Percentiles rank a stretch among this genome's conserved stretches.
Evolutionary conservation across 1,140 invertebrate species (phyloP).

Genomic region (Oscheius sp.): DNA sequence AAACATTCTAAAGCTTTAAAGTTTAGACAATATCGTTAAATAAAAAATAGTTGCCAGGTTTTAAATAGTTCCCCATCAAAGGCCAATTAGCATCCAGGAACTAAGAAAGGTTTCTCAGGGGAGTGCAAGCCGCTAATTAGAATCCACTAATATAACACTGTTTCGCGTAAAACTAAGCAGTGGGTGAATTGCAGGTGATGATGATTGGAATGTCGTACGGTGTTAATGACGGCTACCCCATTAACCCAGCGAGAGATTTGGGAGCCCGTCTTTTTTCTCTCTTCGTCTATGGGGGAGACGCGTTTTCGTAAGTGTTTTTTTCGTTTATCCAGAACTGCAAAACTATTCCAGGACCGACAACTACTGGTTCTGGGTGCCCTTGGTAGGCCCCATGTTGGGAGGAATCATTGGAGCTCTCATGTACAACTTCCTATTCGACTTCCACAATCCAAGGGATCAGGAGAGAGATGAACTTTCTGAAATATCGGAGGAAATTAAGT

Average conservation of each 20-base stretch:
- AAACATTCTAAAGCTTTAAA: too few relatives aligned
- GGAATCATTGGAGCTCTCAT: slow-evolving; percentile 64
- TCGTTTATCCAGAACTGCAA: background rate
- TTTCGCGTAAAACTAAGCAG: background rate
- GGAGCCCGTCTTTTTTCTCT: slow-evolving; percentile 67
- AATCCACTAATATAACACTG: too few relatives aligned
- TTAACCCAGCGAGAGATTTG: slow-evolving; percentile 66
- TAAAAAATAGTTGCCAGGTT: too few relatives aligned
- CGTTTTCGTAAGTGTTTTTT: slow-evolving; percentile 61
- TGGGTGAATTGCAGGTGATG: slow-evolving; percentile 57
- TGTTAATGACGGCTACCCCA: background rate
- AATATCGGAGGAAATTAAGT: background rate
- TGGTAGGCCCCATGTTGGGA: slow-evolving; percentile 66
- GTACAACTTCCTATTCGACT: slow-evolving; percentile 70
- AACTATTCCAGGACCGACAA: slow-evolving; percentile 39
- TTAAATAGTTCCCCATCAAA: too few relatives aligned
- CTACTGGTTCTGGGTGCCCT: slow-evolving; percentile 67
- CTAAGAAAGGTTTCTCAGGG: too few relatives aligned
- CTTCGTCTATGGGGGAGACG: slow-evolving; percentile 65
- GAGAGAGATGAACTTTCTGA: background rate
- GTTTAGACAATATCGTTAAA: too few relatives aligned
- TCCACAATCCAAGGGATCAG: slow-evolving; percentile 61
- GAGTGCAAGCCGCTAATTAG: too few relatives aligned
- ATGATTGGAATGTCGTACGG: slow-evolving; percentile 67
- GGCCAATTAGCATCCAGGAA: too few relatives aligned